Conservation (phyloP, 2,113 vertebrate genomes). For the Sapayoa aenigma region DNA sequence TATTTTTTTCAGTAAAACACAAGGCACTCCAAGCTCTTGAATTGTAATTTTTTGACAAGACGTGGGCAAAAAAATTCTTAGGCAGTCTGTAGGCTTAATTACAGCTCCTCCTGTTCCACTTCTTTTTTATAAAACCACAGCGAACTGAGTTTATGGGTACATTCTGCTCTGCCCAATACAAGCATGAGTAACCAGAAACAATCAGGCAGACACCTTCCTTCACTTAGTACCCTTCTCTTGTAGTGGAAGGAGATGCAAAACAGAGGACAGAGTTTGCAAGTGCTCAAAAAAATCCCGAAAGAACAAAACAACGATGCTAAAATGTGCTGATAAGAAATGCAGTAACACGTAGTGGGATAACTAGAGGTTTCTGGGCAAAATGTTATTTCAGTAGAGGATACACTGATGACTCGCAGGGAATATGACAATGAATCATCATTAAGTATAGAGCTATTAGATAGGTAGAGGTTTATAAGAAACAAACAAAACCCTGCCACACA, state of each 20-base stretch:
- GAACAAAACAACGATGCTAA: not conserved
- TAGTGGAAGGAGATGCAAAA: not conserved
- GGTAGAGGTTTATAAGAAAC: not conserved
- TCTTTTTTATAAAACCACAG: not conserved
- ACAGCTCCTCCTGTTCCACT: slow-evolving; percentile 22
- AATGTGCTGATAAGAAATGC: not conserved
- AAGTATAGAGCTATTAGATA: not conserved
- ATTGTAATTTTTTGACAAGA: slow-evolving; percentile 13
- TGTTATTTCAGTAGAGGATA: not conserved
- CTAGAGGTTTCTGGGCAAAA: not conserved
- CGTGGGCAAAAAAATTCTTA: not conserved
- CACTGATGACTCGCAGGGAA: not conserved
- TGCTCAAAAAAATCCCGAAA: not conserved
- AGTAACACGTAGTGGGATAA: not conserved
- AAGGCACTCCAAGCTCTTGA: not conserved
- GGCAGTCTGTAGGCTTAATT: slow-evolving; percentile 21
- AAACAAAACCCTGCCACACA: not conserved
- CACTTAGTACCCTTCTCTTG: not conserved
- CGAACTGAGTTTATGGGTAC: not conserved
- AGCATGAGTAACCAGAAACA: not conserved
- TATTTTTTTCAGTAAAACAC: not conserved
- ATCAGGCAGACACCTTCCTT: not conserved
- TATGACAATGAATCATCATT: not conserved
- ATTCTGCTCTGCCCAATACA: slow-evolving; percentile 11
- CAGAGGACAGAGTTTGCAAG: not conserved